Conservation (phyloP, 2,113 vertebrate genomes). For the Cisticola juncidis region DNA sequence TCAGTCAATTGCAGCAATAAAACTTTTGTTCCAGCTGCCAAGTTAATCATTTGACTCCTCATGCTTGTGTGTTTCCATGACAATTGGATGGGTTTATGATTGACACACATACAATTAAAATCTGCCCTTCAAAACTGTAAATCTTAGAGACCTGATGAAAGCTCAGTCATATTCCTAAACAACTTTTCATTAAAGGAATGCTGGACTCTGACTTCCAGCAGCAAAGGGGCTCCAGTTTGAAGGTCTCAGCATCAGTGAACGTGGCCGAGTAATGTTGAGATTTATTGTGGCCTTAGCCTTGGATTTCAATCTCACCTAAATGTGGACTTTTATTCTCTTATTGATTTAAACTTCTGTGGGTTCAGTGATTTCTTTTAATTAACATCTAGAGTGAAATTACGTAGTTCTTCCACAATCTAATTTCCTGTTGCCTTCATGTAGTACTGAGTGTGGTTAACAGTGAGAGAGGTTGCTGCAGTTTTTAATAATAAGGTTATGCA, state of each 20-base stretch:
- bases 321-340: background rate
- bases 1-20: slow-evolving; percentile 67
- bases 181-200: background rate
- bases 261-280: background rate
- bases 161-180: background rate
- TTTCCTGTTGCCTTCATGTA: background rate
- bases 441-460: background rate
- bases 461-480: background rate
- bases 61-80: slow-evolving; percentile 39
- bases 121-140: background rate
- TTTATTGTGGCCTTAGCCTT: background rate
- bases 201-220: background rate
- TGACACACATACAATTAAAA: slow-evolving; percentile 6
- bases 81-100: slow-evolving; percentile 24
- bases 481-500: background rate
- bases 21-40: slow-evolving; percentile 42
- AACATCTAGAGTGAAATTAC: background rate
- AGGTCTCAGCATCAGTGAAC: background rate
- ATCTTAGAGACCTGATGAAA: background rate
- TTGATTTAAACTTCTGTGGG: background rate
- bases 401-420: background rate
- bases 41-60: slow-evolving; percentile 38
- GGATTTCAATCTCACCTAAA: background rate
- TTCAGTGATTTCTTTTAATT: slow-evolving; percentile 6
- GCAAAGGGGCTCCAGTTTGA: background rate